These are phyloP conservation scores for Doris montereyensis DNA, from an alignment of 2,888 invertebrate genomes.

Conservation along the genomic window DNA sequence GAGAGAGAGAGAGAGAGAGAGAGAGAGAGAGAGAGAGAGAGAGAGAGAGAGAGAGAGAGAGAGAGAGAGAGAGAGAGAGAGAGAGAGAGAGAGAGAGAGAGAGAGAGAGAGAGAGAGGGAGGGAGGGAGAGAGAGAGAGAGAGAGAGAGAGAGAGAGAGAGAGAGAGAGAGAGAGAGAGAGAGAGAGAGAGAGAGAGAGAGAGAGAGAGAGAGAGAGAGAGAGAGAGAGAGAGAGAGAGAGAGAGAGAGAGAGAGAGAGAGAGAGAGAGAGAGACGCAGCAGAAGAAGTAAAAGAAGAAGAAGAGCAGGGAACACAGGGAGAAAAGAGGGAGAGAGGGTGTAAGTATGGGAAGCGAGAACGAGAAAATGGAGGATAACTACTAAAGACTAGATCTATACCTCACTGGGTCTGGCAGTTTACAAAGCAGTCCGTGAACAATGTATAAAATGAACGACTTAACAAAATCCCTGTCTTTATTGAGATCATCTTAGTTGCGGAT, in stretches of 20 bases:
- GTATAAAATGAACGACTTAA: too few relatives aligned
- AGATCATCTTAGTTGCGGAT: too few relatives aligned
- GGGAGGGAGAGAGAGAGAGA: background rate
- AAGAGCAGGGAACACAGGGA: background rate
- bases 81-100: too few relatives aligned
- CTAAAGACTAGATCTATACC: too few relatives aligned
- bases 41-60: too few relatives aligned
- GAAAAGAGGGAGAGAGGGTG: background rate
- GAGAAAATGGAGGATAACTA: background rate
- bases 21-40: too few relatives aligned
- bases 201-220: slow-evolving; percentile 7
- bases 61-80: too few relatives aligned
- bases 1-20: too few relatives aligned
- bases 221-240: slow-evolving; percentile 15
- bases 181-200: slow-evolving; percentile 7
- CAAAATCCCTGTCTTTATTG: too few relatives aligned
- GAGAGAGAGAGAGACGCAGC: background rate
- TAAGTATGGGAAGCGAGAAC: background rate
- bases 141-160: background rate
- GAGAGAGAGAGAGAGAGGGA: too few relatives aligned
- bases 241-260: background rate
- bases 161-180: slow-evolving; percentile 11
- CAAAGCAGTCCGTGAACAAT: too few relatives aligned
- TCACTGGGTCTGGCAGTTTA: too few relatives aligned
- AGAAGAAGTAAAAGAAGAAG: slow-evolving; percentile 1